Conservation (phyloP, 2,888 invertebrate genomes). For the Tetrapedia diversipes region DNA sequence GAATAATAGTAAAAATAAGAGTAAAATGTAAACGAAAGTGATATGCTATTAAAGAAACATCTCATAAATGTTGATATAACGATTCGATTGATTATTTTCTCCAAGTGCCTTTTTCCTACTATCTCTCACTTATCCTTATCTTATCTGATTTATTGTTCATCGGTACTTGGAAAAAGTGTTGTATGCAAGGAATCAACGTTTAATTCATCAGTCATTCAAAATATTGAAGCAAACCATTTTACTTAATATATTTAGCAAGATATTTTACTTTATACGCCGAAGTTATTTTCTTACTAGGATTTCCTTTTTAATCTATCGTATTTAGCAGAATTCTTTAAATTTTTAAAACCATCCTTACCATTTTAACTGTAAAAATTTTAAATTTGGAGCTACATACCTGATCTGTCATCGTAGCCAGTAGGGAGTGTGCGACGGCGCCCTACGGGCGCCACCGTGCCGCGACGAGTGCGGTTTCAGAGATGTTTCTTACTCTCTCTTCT, state of each 20-base stretch:
- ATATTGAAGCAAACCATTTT: background rate
- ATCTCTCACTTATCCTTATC: too few species aligned
- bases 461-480: constrained; percentile 65
- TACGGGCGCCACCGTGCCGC: constrained; percentile 80
- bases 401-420: constrained; percentile 66
- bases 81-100: background rate
- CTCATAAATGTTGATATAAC: too few species aligned
- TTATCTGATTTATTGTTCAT: background rate
- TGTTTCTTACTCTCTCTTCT: constrained; percentile 61
- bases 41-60: background rate
- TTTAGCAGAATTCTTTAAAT: background rate
- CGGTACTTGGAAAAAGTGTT: background rate
- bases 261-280: too few species aligned
- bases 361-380: background rate
- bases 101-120: too few species aligned
- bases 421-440: constrained; percentile 76
- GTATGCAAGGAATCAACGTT: background rate
- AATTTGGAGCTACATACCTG: constrained; percentile 57
- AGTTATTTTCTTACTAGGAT: too few species aligned
- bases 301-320: background rate
- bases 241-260: too few species aligned
- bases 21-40: background rate
- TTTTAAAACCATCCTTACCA: background rate
- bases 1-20: constrained; percentile 20
- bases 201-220: background rate